These are phyloP conservation scores for Epinephelus fuscoguttatus DNA, from an alignment of 2,113 vertebrate genomes.

Conservation along the genomic window DNA sequence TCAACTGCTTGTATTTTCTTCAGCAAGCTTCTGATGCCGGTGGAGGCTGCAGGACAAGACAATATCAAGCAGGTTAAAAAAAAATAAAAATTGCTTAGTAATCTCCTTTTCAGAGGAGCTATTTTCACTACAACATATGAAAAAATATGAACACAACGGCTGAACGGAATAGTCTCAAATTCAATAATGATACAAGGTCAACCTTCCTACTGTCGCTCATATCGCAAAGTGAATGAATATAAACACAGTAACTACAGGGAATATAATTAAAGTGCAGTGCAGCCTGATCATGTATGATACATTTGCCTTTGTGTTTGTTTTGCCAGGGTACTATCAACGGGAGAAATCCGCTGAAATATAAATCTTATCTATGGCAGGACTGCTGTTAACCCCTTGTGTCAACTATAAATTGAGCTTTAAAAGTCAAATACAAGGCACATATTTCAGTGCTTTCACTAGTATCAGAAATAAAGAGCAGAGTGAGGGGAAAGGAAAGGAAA, in stretches of 20 bases:
- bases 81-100: no score
- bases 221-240: not conserved
- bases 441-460: constrained; percentile 29
- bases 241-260: not conserved
- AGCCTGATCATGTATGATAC: not conserved
- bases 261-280: not conserved
- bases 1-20: no score
- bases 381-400: not conserved
- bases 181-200: not conserved
- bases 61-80: no score
- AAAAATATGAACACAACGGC: no score
- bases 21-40: no score
- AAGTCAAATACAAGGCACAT: not conserved
- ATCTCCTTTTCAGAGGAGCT: no score
- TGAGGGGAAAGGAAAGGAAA: not conserved
- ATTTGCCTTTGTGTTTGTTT: not conserved
- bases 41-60: no score
- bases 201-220: not conserved
- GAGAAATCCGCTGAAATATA: not conserved
- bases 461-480: constrained; percentile 52
- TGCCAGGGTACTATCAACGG: not conserved
- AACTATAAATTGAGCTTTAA: not conserved
- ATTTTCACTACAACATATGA: no score
- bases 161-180: no score
- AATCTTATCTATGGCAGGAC: not conserved